Evolutionary conservation across 2,888 invertebrate species (phyloP), one percentile per base, ranked within the genome.

Genomic region (Muscina levida): DNA sequence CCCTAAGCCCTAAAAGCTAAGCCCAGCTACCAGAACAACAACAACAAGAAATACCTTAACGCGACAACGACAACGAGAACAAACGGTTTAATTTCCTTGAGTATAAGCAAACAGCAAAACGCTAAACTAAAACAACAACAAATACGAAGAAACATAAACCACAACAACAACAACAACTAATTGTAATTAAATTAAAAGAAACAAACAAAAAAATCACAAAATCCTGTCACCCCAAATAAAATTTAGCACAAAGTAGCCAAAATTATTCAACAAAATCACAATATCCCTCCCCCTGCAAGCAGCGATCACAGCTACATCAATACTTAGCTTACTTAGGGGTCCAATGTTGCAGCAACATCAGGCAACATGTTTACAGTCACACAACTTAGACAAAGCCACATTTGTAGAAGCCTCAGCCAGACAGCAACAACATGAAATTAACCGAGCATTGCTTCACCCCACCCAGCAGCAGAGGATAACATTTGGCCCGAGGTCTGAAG

Each of bases 11-110:
- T 75, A 84, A 85, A 42, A 62, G 83, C 87, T 86, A 86, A 87
- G n/a, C n/a, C n/a, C n/a, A n/a, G n/a, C n/a, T n/a, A n/a, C 87
- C 87, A 86, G 86, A 86, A 87, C 86, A 87, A 86, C 87, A 85
- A 84, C 83, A 83, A 84, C 83, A 83, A 86, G 84, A 83, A 31
- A 85, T 86, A 86, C 86, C 84, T 84, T 85, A 84, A 86, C 53
- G 53, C 72, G 56, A 31, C 68, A 72, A 19, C 80, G 70, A 57
- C 70, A 65, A 85, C 83, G 85, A 85, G 82, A 85, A 84, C 62
- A 62, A 62, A 62, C 62, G 62, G 62, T 62, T 62, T 62, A 1
- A 67, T 26, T 46, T 19, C 19, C 67, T 6, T 31, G 31, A 31
- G 31, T 5, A 8, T 31, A 31, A 31, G 31, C 3, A 31, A 31